These are phyloP conservation scores for Eulithis testata DNA, from an alignment of 2,888 invertebrate species.

Conservation along the genomic window DNA sequence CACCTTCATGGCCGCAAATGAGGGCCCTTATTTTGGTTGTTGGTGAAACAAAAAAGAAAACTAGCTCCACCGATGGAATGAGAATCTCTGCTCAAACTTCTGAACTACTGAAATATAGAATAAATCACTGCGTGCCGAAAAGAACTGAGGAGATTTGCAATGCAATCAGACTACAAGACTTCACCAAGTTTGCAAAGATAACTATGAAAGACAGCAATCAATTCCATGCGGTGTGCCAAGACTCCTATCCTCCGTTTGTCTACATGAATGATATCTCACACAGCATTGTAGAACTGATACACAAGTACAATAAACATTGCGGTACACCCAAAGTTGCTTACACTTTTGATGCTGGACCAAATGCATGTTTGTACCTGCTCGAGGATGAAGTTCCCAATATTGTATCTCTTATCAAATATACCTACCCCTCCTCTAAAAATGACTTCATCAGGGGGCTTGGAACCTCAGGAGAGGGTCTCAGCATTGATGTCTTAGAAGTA, in stretches of 20 bases:
- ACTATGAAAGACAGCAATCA: conserved; percentile 99
- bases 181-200: conserved; percentile 93
- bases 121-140: conserved; percentile 89
- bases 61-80: conserved; percentile 96
- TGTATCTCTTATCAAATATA: conserved; percentile 87
- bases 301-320: conserved; percentile 90
- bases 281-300: conserved; percentile 91
- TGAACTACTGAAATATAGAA: conserved; percentile 90
- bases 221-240: conserved; percentile 96
- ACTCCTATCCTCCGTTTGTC: conserved; percentile 96
- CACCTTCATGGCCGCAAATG: conserved; percentile 95
- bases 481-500: conserved; percentile 52
- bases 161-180: conserved; percentile 88
- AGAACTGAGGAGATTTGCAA: conserved; percentile 83
- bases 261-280: conserved; percentile 97
- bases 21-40: conserved; percentile 95
- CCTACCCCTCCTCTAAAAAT: conserved; percentile 87
- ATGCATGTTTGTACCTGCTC: conserved; percentile 95
- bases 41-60: conserved; percentile 92
- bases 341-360: conserved; percentile 99
- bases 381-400: conserved; percentile 90
- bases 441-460: conserved; percentile 66
- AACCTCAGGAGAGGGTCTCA: conserved; percentile 40
- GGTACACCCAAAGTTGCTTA: conserved; percentile 93
- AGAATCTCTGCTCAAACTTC: conserved; percentile 91